phyloP scores from a whole-genome alignment of 2,113 vertebrate genomes.

The Sitta europaea region DNA sequence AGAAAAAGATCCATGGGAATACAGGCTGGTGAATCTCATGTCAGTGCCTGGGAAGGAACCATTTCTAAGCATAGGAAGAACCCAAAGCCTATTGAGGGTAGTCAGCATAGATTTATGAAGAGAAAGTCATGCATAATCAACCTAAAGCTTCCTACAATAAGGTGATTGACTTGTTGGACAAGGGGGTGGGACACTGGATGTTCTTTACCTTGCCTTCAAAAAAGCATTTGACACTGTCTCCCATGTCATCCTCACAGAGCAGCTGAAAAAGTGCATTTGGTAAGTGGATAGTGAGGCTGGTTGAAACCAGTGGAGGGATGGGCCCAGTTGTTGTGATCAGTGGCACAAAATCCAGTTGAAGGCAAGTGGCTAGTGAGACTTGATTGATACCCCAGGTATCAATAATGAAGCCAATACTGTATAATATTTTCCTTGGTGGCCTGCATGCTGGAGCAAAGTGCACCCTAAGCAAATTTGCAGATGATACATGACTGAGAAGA shows the following conservation, averaged over 20 bases:
- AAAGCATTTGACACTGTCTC: background rate
- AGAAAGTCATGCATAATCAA: background rate
- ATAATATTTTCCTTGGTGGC: background rate
- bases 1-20: background rate
- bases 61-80: background rate
- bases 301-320: background rate
- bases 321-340: background rate
- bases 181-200: accelerated
- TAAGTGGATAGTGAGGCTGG: background rate
- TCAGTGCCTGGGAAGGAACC: background rate
- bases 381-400: background rate
- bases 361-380: background rate
- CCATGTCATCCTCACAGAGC: background rate
- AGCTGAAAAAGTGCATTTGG: background rate
- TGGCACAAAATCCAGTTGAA: background rate
- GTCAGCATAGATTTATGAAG: background rate
- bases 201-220: background rate
- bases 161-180: background rate
- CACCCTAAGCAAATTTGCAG: background rate
- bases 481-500: background rate
- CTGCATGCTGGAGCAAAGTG: background rate
- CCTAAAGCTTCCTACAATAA: background rate
- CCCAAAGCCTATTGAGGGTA: background rate
- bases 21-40: background rate
- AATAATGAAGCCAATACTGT: background rate